A percentile compares a stretch with the other conserved stretches of the same genome.
Conservation (phyloP, 2,797 vertebrate species). For the Sarcophilus harrisii region DNA sequence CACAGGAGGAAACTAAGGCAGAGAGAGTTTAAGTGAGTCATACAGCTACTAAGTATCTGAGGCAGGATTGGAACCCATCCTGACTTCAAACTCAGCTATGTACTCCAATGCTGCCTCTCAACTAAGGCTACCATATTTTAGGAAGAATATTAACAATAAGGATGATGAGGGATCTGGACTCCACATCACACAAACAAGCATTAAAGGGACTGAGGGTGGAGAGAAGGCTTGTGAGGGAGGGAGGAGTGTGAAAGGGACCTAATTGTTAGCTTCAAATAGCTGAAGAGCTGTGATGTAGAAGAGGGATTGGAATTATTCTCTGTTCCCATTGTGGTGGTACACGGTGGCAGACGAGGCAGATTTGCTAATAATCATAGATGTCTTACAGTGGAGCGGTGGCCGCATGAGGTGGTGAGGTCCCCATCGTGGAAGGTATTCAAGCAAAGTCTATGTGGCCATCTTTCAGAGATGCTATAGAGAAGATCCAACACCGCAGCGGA, state of each 20-base stretch:
- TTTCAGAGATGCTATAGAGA: not conserved
- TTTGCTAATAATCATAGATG: not conserved
- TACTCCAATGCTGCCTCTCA: not conserved
- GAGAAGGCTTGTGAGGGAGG: not conserved
- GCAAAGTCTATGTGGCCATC: not conserved
- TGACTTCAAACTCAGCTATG: not conserved
- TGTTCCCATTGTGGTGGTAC: not conserved
- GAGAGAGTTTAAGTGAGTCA: not conserved
- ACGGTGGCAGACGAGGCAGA: not conserved
- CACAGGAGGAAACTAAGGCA: not conserved
- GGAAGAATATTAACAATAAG: not conserved
- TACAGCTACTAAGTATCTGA: not conserved
- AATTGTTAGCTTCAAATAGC: not conserved
- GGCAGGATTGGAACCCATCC: not conserved
- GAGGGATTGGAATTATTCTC: not conserved
- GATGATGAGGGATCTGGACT: not conserved
- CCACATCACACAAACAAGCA: not conserved
- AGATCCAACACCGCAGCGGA: not conserved
- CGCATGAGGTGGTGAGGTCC: not conserved
- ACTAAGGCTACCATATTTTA: not conserved
- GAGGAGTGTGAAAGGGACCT: not conserved
- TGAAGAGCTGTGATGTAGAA: not conserved
- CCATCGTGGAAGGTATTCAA: not conserved
- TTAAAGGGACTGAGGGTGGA: not conserved
- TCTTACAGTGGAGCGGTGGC: not conserved